phyloP scores from a whole-genome alignment of 23 tunicate species.

The Oikopleura dioica region DNA sequence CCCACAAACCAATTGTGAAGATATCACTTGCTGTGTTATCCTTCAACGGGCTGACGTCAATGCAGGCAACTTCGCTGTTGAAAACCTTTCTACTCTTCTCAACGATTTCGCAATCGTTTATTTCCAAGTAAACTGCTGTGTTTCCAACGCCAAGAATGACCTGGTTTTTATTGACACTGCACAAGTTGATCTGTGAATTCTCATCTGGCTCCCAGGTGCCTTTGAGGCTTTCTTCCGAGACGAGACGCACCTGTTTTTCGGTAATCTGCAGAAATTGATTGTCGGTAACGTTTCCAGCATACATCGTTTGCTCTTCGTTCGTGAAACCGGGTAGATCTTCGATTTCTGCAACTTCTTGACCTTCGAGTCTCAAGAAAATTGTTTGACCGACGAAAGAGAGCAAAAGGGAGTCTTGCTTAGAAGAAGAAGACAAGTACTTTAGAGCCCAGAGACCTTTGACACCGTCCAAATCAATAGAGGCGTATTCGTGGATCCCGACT shows the following conservation, averaged over 20 bases:
- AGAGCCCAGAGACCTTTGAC: conserved; percentile 26
- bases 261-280: conserved; percentile 73
- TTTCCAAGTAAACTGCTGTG: conserved; percentile 35
- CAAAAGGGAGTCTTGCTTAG: conserved; percentile 60
- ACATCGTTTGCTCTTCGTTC: conserved; percentile 38
- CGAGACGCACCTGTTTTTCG: conserved; percentile 39
- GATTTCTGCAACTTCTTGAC: conserved; percentile 71
- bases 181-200: conserved; percentile 38
- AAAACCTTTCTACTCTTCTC: conserved; percentile 15
- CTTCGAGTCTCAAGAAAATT: conserved; percentile 38
- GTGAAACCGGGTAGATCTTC: conserved; percentile 47
- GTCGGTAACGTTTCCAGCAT: conserved; percentile 33
- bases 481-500: conserved; percentile 95
- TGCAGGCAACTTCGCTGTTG: conserved; percentile 65
- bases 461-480: conserved; percentile 70
- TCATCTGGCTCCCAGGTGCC: conserved; percentile 44
- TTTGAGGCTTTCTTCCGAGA: conserved; percentile 20
- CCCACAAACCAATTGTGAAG: conserved; percentile 93
- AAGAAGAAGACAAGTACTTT: neutral
- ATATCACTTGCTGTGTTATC: conserved; percentile 16
- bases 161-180: conserved; percentile 47
- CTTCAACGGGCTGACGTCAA: conserved; percentile 32
- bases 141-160: conserved; percentile 44
- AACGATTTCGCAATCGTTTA: conserved; percentile 25
- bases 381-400: conserved; percentile 70